Evolutionary conservation across 35 echinoderm and acorn worm species (phyloP).

Genomic region (Diadema setosum): DNA sequence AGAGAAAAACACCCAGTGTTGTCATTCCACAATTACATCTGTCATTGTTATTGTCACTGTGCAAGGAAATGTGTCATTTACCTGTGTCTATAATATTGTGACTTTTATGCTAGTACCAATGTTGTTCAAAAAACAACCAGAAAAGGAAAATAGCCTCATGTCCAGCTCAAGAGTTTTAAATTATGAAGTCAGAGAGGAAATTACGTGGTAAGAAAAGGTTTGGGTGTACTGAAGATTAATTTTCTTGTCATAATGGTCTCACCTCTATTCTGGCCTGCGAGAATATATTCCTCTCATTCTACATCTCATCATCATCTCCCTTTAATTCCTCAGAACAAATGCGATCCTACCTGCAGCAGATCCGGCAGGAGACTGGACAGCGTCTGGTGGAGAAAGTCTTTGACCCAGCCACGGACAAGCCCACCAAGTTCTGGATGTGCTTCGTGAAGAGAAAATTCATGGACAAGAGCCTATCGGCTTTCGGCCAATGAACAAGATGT

Average conservation of each 20-base stretch:
- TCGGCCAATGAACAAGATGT: constrained; percentile 51
- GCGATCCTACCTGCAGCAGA: constrained; percentile 69
- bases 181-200: too few relatives aligned
- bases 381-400: constrained; percentile 81
- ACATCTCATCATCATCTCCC: background rate
- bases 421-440: constrained; percentile 99
- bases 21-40: too few relatives aligned
- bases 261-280: background rate
- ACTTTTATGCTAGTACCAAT: too few relatives aligned
- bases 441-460: constrained; percentile 98
- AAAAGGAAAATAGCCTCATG: too few relatives aligned
- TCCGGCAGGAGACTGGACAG: constrained; percentile 82
- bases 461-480: constrained; percentile 90
- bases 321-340: constrained; percentile 55
- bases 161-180: too few relatives aligned
- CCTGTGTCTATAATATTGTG: too few relatives aligned
- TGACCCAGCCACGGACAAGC: constrained; percentile 73
- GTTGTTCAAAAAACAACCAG: too few relatives aligned
- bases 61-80: too few relatives aligned
- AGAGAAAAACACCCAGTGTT: too few relatives aligned
- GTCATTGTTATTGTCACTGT: too few relatives aligned
- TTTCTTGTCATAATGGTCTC: background rate
- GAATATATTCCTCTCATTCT: too few relatives aligned
- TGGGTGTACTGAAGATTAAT: background rate
- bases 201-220: background rate